Percentiles rank a stretch among this genome's conserved stretches.
Evolutionary conservation across 2,113 vertebrate genomes (phyloP).

Genomic region (Madoqua kirkii): DNA sequence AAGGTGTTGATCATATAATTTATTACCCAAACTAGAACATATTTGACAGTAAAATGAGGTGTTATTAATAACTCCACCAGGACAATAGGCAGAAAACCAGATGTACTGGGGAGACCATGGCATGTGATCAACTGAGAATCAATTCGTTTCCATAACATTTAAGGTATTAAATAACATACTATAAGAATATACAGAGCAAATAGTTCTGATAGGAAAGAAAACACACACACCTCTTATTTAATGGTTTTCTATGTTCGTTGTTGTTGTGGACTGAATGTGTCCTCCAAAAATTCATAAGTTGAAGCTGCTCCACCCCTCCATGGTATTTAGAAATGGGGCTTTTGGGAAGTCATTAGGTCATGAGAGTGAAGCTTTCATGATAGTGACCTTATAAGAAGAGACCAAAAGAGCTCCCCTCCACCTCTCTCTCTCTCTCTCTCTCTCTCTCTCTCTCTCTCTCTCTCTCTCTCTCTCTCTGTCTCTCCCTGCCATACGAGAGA

Average conservation of each 20-base stretch:
- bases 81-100: not conserved
- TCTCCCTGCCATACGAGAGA: not conserved
- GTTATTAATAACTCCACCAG: not conserved
- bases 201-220: not conserved
- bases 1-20: not conserved
- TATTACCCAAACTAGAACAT: not conserved
- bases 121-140: not conserved
- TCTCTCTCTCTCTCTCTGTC: too few relatives aligned
- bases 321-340: not conserved
- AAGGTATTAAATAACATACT: not conserved
- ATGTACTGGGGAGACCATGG: not conserved
- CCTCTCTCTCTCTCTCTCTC: not conserved
- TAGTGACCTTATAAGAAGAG: not conserved
- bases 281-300: not conserved
- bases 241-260: not conserved
- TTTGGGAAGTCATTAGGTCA: not conserved
- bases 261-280: not conserved
- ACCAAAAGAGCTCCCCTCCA: not conserved
- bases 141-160: not conserved
- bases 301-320: not conserved
- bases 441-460: not conserved
- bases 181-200: not conserved
- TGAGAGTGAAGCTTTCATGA: not conserved
- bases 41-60: not conserved
- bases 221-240: not conserved